phyloP scores from a whole-genome alignment of 2,113 vertebrate genomes.

The Nerophis lumbriciformis region DNA sequence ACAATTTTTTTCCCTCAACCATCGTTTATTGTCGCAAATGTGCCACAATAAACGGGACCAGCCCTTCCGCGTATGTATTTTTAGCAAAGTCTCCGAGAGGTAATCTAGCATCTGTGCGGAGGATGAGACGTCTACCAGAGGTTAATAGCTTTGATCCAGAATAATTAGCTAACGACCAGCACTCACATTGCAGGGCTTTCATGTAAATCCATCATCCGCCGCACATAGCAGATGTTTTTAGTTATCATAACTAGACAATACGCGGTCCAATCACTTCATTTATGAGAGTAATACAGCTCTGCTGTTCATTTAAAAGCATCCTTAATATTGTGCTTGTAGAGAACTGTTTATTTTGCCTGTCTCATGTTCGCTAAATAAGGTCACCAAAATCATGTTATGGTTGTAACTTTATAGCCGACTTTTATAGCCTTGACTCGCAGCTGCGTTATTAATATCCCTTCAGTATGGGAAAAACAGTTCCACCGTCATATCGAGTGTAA shows the following conservation, averaged over 20 bases:
- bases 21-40: no score
- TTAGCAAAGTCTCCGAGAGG: conserved; percentile 21
- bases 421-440: not conserved
- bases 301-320: no score
- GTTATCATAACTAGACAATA: no score
- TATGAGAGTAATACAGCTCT: no score
- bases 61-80: conserved; percentile 15
- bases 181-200: conserved; percentile 3
- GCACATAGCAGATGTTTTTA: not conserved
- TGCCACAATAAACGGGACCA: no score
- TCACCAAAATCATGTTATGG: not conserved
- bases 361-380: not conserved
- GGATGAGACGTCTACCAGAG: conserved; percentile 7
- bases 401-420: not conserved
- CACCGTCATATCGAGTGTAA: not conserved
- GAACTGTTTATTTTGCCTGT: not conserved
- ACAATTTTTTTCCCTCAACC: no score
- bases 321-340: no score
- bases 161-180: conserved; percentile 14
- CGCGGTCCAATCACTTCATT: no score
- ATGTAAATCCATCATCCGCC: not conserved
- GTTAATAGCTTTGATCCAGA: conserved; percentile 6
- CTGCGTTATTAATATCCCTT: not conserved
- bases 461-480: not conserved
- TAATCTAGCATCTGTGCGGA: conserved; percentile 19